phyloP scores from a whole-genome alignment of 2,797 vertebrate genomes.

The Parauchenoglanis punctatus region DNA sequence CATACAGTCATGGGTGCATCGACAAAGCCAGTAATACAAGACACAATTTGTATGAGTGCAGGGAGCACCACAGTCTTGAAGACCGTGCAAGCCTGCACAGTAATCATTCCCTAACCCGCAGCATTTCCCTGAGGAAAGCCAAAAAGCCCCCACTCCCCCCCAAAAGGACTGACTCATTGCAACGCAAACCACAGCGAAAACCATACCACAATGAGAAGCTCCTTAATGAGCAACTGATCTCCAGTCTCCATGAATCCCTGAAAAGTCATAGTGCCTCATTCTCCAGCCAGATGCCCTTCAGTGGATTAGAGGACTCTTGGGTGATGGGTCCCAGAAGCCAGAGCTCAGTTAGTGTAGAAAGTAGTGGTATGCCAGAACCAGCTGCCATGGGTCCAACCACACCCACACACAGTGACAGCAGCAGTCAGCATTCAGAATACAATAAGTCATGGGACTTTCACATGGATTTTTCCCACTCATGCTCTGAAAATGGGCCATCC shows the following conservation, averaged over 20 bases:
- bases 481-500: constrained; percentile 66
- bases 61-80: constrained; percentile 64
- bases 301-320: constrained; percentile 86
- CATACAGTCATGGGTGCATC: constrained; percentile 62
- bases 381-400: constrained; percentile 71
- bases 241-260: constrained; percentile 78
- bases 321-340: constrained; percentile 79
- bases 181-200: constrained; percentile 72
- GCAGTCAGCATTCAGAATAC: constrained; percentile 75
- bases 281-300: constrained; percentile 71
- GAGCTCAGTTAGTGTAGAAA: constrained; percentile 76
- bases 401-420: constrained; percentile 80
- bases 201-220: constrained; percentile 71
- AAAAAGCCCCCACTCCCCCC: constrained; percentile 90
- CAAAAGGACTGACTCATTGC: constrained; percentile 85
- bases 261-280: constrained; percentile 66
- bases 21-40: constrained; percentile 68
- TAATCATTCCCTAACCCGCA: constrained; percentile 77
- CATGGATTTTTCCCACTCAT: constrained; percentile 59
- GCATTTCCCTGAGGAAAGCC: constrained; percentile 88
- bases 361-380: constrained; percentile 79
- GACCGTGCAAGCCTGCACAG: constrained; percentile 62
- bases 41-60: constrained; percentile 73
- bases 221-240: constrained; percentile 79
- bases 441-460: constrained; percentile 77